Evolutionary conservation across 2,113 vertebrate genomes (phyloP).

Genomic region (Siniperca chuatsi): DNA sequence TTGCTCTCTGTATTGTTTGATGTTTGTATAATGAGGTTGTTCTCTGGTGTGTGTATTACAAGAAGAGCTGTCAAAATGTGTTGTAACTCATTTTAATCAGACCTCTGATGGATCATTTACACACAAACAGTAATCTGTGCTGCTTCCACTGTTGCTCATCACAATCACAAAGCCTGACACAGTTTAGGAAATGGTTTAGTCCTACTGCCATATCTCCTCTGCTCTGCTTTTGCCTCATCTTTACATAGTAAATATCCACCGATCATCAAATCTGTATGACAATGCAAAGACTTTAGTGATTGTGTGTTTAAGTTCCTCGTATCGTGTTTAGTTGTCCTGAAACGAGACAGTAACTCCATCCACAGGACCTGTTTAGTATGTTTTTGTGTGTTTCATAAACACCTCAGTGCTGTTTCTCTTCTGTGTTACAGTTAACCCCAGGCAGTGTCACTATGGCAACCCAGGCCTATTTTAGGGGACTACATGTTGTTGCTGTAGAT

Average conservation of each 20-base stretch:
- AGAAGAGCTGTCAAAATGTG: constrained; percentile 34
- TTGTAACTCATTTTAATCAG: constrained; percentile 46
- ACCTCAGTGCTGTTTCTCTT: constrained; percentile 45
- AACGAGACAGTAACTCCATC: constrained; percentile 34
- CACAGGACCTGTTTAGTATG: constrained; percentile 24
- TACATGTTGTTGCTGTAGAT: constrained; percentile 49
- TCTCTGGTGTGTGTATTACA: constrained; percentile 30
- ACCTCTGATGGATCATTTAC: constrained; percentile 36
- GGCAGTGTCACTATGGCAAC: constrained; percentile 64
- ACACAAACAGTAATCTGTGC: constrained; percentile 23
- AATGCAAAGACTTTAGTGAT: constrained; percentile 21
- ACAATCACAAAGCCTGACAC: constrained; percentile 6
- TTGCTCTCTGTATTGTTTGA: constrained; percentile 19
- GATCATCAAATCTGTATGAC: constrained; percentile 9
- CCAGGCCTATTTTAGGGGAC: constrained; percentile 49
- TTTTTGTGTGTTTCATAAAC: constrained; percentile 67
- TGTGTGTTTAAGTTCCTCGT: constrained; percentile 49
- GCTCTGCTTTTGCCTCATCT: constrained; percentile 13
- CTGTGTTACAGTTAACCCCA: constrained; percentile 36
- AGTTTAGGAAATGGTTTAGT: not conserved
- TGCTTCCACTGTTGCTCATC: constrained; percentile 32
- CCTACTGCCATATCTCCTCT: not conserved
- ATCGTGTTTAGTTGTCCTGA: constrained; percentile 38
- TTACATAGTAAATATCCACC: constrained; percentile 5
- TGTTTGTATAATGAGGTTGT: constrained; percentile 44